phyloP scores from a whole-genome alignment of 2,797 vertebrate species.

The Champsocephalus gunnari region DNA sequence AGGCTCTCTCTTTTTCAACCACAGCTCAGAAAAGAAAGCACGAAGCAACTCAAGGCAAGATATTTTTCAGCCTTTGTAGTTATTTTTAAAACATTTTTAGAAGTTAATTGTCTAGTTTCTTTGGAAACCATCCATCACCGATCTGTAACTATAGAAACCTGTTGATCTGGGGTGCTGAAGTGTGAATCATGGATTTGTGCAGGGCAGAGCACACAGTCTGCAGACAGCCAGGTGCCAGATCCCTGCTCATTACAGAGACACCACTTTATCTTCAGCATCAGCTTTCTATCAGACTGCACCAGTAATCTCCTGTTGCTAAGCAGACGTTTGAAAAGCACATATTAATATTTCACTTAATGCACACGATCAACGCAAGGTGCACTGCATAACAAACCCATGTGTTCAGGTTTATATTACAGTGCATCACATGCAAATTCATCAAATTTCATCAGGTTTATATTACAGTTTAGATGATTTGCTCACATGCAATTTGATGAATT shows the following conservation, averaged over 20 bases:
- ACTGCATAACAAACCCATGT: neutral
- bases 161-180: constrained; percentile 8
- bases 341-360: neutral
- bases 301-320: constrained; percentile 37
- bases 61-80: neutral
- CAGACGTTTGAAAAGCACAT: constrained; percentile 2
- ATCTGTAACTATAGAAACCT: constrained; percentile 69
- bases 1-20: constrained; percentile 2
- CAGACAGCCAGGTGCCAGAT: constrained; percentile 42
- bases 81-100: constrained; percentile 19
- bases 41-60: neutral
- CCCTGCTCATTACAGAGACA: constrained; percentile 8
- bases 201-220: constrained; percentile 30
- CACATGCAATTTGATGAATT: neutral
- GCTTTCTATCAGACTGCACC: neutral
- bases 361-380: neutral
- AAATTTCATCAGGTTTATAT: neutral
- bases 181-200: constrained; percentile 34
- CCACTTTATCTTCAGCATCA: constrained; percentile 23
- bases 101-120: neutral
- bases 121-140: neutral
- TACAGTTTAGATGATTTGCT: neutral
- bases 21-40: constrained; percentile 4
- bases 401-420: neutral
- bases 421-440: neutral